Percentiles rank a stretch among this genome's conserved stretches.
Conservation (phyloP, 1,140 invertebrate genomes). For the Armadillidium nasatum region DNA sequence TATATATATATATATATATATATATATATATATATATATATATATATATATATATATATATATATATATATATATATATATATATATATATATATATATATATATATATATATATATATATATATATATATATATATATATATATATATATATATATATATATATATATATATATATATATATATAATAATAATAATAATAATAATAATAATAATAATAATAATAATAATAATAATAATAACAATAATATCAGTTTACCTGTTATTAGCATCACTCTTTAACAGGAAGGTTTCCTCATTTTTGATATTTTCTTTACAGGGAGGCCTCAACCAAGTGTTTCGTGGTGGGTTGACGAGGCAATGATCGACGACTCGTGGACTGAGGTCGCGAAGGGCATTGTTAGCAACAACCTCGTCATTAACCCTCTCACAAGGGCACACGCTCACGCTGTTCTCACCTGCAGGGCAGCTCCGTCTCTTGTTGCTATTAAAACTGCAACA, state of each 20-base stretch:
- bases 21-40: constrained; percentile 11
- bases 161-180: constrained; percentile 15
- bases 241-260: too few species aligned
- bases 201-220: too few species aligned
- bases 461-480: constrained; percentile 39
- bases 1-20: constrained; percentile 15
- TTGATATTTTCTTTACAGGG: constrained; percentile 53
- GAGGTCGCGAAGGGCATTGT: constrained; percentile 24
- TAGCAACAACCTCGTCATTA: constrained; percentile 38
- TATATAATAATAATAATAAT: background rate
- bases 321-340: constrained; percentile 70
- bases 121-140: constrained; percentile 15
- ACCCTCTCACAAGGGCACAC: constrained; percentile 40
- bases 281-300: too few species aligned
- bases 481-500: constrained; percentile 35
- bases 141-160: constrained; percentile 11
- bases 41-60: constrained; percentile 5
- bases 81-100: background rate
- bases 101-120: constrained; percentile 8
- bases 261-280: too few species aligned
- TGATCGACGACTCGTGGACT: constrained; percentile 41
- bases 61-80: too few species aligned
- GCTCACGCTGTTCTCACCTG: constrained; percentile 41
- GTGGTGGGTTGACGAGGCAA: constrained; percentile 54
- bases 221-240: too few species aligned